Conservation (phyloP, 2,113 vertebrate species). For the Galemys pyrenaicus region DNA sequence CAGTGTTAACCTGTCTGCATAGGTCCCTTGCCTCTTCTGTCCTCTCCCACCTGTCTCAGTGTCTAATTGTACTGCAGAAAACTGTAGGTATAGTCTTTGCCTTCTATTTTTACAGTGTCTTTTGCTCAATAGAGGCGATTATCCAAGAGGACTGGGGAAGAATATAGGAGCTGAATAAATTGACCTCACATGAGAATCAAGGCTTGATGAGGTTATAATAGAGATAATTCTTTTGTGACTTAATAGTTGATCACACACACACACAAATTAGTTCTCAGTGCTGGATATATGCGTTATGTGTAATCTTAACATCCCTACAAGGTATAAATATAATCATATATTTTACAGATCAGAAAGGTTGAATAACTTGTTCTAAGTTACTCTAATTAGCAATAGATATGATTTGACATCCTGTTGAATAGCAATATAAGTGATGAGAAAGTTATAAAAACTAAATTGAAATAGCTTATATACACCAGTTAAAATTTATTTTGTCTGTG, state of each 20-base stretch:
- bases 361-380: not conserved
- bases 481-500: conserved; percentile 29
- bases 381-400: not conserved
- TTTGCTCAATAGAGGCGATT: conserved; percentile 7
- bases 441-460: conserved; percentile 6
- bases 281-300: not conserved
- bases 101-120: not conserved
- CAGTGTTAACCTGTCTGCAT: not conserved
- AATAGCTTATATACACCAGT: not conserved
- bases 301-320: conserved; percentile 78
- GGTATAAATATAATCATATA: not conserved
- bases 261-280: not conserved
- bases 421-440: not conserved
- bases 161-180: not conserved
- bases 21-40: not conserved
- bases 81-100: not conserved
- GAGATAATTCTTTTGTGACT: not conserved
- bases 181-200: not conserved
- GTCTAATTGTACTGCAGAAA: not conserved
- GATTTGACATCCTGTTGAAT: conserved; percentile 13
- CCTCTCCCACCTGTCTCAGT: not conserved
- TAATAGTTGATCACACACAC: not conserved
- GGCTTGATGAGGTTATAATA: not conserved
- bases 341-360: conserved; percentile 18
- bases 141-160: not conserved